Percentiles rank a stretch among this genome's conserved stretches.
phyloP scores from a whole-genome alignment of 1,140 invertebrate species.

The Pseudomyrmex pallidus region DNA sequence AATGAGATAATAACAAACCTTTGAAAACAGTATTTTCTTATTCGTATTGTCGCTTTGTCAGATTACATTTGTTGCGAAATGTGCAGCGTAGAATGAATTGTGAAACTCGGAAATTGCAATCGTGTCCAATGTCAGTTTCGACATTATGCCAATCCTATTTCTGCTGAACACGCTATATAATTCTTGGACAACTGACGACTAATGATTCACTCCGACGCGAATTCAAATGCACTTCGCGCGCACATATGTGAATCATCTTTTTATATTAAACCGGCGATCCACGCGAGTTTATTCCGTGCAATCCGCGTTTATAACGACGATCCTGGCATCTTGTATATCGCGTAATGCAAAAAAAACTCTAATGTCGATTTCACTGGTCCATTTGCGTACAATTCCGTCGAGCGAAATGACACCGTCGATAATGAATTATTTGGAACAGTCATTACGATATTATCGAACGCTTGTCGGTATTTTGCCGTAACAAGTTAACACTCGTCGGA shows the following conservation, averaged over 20 bases:
- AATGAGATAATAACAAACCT: neutral
- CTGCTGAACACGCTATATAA: neutral
- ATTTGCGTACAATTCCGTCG: slow-evolving; percentile 14
- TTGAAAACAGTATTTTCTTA: neutral
- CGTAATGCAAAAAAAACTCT: slow-evolving; percentile 1
- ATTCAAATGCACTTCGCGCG: neutral
- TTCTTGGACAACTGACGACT: neutral
- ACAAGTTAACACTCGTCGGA: slow-evolving; percentile 6
- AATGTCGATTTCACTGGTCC: slow-evolving; percentile 28
- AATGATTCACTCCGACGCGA: neutral
- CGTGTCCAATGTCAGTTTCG: slow-evolving; percentile 8
- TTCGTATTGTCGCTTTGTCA: neutral
- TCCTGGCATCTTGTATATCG: neutral
- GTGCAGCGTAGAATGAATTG: neutral
- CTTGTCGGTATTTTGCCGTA: slow-evolving; percentile 18
- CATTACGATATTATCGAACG: slow-evolving; percentile 41
- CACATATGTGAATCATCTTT: slow-evolving; percentile 36
- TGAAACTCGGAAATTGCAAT: slow-evolving; percentile 20
- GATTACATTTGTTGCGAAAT: neutral
- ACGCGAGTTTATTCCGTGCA: neutral
- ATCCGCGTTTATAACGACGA: neutral
- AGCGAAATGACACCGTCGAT: slow-evolving; percentile 22
- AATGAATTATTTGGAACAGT: slow-evolving; percentile 17
- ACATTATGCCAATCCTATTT: slow-evolving; percentile 32
- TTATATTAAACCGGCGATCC: slow-evolving; percentile 21